Evolutionary conservation across 2,888 invertebrate species (phyloP).

Genomic region (Leptinotarsa haldemani): DNA sequence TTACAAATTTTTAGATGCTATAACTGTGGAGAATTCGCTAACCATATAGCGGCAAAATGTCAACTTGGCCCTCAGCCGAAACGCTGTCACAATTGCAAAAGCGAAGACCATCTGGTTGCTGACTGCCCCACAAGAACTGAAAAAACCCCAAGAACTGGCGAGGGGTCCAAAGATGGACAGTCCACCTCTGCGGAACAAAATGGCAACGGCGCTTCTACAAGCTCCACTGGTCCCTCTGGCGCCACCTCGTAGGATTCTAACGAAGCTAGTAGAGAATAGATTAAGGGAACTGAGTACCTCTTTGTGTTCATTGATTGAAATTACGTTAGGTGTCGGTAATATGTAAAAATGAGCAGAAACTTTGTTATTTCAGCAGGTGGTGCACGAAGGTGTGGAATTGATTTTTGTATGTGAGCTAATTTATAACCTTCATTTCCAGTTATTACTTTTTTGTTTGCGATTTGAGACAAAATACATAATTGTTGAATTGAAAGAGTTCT

Average conservation of each 20-base stretch:
- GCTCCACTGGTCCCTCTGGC: conserved; percentile 42
- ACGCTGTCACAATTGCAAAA: conserved; percentile 90
- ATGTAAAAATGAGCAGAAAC: neutral
- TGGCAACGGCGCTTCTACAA: conserved; percentile 51
- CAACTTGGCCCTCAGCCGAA: conserved; percentile 89
- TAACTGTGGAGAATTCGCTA: conserved; percentile 93
- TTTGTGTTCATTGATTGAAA: conserved; percentile 20
- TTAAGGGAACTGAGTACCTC: conserved; percentile 15
- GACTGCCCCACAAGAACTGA: conserved; percentile 80
- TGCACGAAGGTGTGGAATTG: conserved; percentile 33
- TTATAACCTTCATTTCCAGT: too few relatives aligned
- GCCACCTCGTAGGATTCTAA: conserved; percentile 42
- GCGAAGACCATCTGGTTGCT: conserved; percentile 88
- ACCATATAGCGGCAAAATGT: conserved; percentile 93
- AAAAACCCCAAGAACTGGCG: conserved; percentile 34
- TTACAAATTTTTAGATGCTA: conserved; percentile 76
- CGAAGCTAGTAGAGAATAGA: conserved; percentile 43
- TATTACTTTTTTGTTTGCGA: too few relatives aligned
- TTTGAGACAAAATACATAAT: too few relatives aligned
- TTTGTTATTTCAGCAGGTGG: neutral
- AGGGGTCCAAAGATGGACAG: conserved; percentile 29
- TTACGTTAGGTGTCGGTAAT: conserved; percentile 22
- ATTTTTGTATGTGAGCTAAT: neutral
- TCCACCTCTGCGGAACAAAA: conserved; percentile 48
- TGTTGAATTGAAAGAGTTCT: too few relatives aligned